Evolutionary conservation across 2,113 vertebrate species (phyloP).

Genomic region (Odontophorus gujanensis): DNA sequence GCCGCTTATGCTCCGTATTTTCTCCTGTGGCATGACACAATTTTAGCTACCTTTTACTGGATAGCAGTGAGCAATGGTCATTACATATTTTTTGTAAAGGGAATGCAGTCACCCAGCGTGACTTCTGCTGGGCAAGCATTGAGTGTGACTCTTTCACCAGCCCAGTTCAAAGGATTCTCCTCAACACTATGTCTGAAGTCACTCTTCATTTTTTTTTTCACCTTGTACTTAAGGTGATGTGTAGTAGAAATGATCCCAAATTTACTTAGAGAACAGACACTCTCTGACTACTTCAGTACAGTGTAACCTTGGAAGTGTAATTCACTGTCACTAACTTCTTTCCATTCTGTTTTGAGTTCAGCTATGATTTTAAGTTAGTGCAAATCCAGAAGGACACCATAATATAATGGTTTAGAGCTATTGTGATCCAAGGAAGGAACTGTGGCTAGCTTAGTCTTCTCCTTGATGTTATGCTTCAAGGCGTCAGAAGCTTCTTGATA

Average conservation of each 20-base stretch:
- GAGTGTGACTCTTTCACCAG: neutral
- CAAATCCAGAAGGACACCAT: neutral
- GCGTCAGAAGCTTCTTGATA: neutral
- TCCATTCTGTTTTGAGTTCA: neutral
- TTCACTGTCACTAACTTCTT: neutral
- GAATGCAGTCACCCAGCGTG: neutral
- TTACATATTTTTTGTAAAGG: neutral
- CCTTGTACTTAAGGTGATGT: neutral
- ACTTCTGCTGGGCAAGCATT: neutral
- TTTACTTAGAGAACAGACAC: neutral
- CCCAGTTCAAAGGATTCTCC: neutral
- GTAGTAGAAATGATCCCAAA: neutral
- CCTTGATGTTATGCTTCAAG: neutral
- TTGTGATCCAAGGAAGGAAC: neutral
- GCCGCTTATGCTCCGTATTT: neutral
- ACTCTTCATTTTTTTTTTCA: accelerated
- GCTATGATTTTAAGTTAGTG: neutral
- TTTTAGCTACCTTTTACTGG: neutral
- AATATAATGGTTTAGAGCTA: neutral
- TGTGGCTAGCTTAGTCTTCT: neutral
- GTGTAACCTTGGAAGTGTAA: neutral
- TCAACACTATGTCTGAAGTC: neutral
- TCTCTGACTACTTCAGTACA: neutral
- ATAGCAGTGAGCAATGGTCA: neutral
- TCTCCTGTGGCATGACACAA: neutral